Conservation (phyloP, 2,797 vertebrate genomes). For the Salmo trutta region DNA sequence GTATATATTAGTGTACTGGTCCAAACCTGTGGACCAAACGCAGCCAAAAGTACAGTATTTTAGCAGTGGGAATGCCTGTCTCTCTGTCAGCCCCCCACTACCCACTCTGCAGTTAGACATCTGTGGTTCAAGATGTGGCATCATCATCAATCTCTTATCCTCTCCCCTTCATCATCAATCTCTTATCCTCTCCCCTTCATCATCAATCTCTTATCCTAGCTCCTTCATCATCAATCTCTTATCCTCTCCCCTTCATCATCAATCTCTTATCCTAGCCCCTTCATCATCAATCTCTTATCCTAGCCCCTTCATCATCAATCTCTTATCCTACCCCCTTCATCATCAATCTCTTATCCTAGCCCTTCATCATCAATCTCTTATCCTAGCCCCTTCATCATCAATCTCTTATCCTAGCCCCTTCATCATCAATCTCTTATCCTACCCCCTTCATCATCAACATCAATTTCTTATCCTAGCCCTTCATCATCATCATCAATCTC, state of each 20-base stretch:
- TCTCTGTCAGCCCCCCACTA: neutral
- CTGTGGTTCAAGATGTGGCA: neutral
- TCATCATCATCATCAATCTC: too few relatives aligned
- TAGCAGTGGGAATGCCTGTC: neutral
- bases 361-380: slow-evolving; percentile 26
- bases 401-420: neutral
- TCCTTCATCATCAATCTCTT: slow-evolving; percentile 17
- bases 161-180: slow-evolving; percentile 1
- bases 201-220: slow-evolving; percentile 10
- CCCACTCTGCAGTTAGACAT: neutral
- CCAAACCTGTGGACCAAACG: neutral
- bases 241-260: too few relatives aligned
- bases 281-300: too few relatives aligned
- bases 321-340: neutral
- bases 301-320: neutral
- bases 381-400: neutral
- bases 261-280: too few relatives aligned
- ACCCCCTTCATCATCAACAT: too few relatives aligned
- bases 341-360: slow-evolving; percentile 12
- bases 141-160: slow-evolving; percentile 23
- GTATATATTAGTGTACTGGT: neutral
- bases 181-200: too few relatives aligned
- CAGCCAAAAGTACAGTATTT: neutral
- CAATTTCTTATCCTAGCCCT: too few relatives aligned
- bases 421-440: slow-evolving; percentile 2